phyloP scores from a whole-genome alignment of 2,888 invertebrate genomes.

The Carterocephalus palaemon region DNA sequence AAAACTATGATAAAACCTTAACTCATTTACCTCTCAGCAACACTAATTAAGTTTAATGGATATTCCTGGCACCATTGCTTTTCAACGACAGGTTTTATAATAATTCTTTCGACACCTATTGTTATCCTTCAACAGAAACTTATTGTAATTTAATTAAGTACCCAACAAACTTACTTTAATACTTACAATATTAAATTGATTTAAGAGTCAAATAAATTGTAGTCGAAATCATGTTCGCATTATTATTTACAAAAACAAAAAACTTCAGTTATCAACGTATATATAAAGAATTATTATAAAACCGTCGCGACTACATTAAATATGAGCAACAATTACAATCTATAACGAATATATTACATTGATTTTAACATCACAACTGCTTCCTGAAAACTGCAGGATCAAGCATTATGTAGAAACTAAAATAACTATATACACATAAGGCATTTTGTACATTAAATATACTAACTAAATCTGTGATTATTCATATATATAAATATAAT shows the following conservation, averaged over 20 bases:
- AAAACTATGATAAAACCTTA: conserved; percentile 11
- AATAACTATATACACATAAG: not conserved
- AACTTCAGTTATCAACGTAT: too few species aligned
- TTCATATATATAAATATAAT: too few species aligned
- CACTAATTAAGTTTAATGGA: conserved; percentile 14
- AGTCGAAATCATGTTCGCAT: too few species aligned
- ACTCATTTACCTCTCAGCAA: conserved; percentile 1
- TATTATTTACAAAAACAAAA: too few species aligned
- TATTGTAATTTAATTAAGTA: too few species aligned
- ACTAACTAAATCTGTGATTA: too few species aligned
- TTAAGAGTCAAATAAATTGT: too few species aligned
- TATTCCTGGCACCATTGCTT: conserved; percentile 47
- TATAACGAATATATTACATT: not conserved
- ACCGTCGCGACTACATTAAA: not conserved
- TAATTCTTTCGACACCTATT: too few species aligned
- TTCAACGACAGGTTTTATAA: conserved; percentile 9
- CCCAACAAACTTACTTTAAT: too few species aligned
- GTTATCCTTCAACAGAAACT: too few species aligned
- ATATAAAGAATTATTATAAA: conserved; percentile 2
- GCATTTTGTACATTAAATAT: too few species aligned
- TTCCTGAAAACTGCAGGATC: not conserved
- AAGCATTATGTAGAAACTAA: not conserved
- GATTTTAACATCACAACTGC: conserved; percentile 5
- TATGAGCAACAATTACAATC: conserved; percentile 8
- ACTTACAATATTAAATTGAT: too few species aligned